Conservation (phyloP, 2,797 vertebrate species). For the Sebastes elongatus region DNA sequence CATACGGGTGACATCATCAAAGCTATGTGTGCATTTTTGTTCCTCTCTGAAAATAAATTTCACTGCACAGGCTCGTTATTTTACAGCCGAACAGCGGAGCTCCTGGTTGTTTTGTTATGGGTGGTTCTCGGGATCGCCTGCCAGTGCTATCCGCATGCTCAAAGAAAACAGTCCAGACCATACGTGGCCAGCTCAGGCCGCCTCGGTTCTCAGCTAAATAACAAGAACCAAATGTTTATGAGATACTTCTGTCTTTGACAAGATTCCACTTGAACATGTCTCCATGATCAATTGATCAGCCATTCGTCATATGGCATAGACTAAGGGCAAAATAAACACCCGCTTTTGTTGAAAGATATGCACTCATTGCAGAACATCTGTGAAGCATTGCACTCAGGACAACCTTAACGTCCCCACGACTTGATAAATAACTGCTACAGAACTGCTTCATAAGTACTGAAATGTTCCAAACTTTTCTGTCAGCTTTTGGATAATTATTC, state of each 20-base stretch:
- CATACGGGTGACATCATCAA: slow-evolving; percentile 66
- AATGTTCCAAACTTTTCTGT: slow-evolving; percentile 23
- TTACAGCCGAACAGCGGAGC: slow-evolving; percentile 35
- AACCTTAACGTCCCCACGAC: slow-evolving; percentile 47
- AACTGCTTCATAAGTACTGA: slow-evolving; percentile 20
- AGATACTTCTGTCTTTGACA: slow-evolving; percentile 48
- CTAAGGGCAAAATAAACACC: slow-evolving; percentile 63
- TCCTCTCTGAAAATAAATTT: slow-evolving; percentile 65
- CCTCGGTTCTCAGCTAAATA: slow-evolving; percentile 41
- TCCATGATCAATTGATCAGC: slow-evolving; percentile 61
- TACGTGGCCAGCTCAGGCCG: slow-evolving; percentile 39
- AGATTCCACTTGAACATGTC: slow-evolving; percentile 51
- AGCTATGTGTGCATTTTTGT: slow-evolving; percentile 57
- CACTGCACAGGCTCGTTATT: slow-evolving; percentile 29
- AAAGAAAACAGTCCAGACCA: slow-evolving; percentile 42
- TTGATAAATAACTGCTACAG: slow-evolving; percentile 53
- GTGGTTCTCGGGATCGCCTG: slow-evolving; percentile 54
- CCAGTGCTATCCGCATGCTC: slow-evolving; percentile 52
- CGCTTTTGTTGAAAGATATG: slow-evolving; percentile 55
- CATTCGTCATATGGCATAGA: slow-evolving; percentile 54
- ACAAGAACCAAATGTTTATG: slow-evolving; percentile 76
- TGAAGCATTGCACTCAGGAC: slow-evolving; percentile 66
- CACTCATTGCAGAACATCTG: slow-evolving; percentile 68
- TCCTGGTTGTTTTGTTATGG: slow-evolving; percentile 68
- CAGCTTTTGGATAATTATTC: slow-evolving; percentile 23